Evolutionary conservation across 2,113 vertebrate species (phyloP).

Genomic region (Lycocorax pyrrhopterus): DNA sequence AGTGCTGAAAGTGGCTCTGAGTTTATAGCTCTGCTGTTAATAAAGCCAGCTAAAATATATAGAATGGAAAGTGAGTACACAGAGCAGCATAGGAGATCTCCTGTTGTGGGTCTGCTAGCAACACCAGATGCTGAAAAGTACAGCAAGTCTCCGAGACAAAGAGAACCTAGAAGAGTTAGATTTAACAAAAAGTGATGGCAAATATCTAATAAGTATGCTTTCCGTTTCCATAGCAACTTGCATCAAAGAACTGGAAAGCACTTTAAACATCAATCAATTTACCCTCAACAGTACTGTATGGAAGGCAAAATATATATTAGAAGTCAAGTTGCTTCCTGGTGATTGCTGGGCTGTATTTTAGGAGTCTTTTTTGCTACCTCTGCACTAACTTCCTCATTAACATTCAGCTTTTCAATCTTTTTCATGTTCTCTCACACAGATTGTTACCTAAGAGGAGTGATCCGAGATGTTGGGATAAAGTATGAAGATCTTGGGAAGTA

Average conservation of each 20-base stretch:
- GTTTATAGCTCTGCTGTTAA: neutral
- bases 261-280: conserved; percentile 55
- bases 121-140: neutral
- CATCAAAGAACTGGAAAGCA: conserved; percentile 12
- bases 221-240: conserved; percentile 50
- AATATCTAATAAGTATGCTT: conserved; percentile 38
- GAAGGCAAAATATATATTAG: conserved; percentile 47
- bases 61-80: neutral
- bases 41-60: neutral
- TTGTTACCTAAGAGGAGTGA: neutral
- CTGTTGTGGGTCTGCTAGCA: neutral
- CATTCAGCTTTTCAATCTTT: neutral
- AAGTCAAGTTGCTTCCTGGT: conserved; percentile 28
- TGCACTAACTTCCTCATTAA: neutral
- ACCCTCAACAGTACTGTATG: neutral
- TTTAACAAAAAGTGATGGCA: conserved; percentile 10
- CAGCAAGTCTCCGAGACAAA: neutral
- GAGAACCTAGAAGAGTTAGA: neutral
- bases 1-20: neutral
- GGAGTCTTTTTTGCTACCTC: neutral
- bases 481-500: neutral
- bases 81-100: neutral
- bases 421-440: neutral
- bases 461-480: neutral
- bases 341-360: conserved; percentile 1